Base-by-base conservation (phyloP, 53 echinoderm and acorn worm species). In the Apostichopus leukothele region DNA sequence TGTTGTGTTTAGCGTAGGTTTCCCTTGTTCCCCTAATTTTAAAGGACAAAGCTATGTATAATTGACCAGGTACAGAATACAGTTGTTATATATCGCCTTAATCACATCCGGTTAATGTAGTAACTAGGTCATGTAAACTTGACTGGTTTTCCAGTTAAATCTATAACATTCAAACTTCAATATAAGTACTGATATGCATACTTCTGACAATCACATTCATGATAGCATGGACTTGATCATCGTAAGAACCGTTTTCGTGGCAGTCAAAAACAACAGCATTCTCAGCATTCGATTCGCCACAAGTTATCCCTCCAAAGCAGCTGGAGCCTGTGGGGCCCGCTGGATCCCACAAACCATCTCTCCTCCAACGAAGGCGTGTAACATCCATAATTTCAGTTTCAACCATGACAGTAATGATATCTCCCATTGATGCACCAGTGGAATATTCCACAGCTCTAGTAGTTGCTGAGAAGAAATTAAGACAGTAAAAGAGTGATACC, bases 201-300 rank as follows among this genome's bases (percentile, higher is more conserved):
- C 75, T 2, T 75, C 75, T 19, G 75, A 25, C 20, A 75, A 75
- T 18, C 75, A 75, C 76, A 19, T 76, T 76, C 76, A 76, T 76
- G 0, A 76, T 76, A 51, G 76, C 76, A 51, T 76, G 76, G 20
- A 23, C 76, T 25, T 76, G 76, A 12, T 23, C 0, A 51, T 0
- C 0, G 27, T 76, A 76, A n/a, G n/a, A 22, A 10, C 14, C 4
- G 3, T 11, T 11, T 51, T 8, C 1, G 0, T 76, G 27, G n/a
- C 76, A 76, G 3, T 76, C 76, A 27, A 76, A 67, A 4, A 67
- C 67, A 67, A 13, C 67, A 67, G n/a, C 0, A 14, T n/a, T 0
- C 67, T 0, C 13, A 5, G 67, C 67, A 13, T 5, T 67, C 11
- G 67, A 10, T 12, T 67, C 14, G 1, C n/a, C 67, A 67, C n/a